Percentiles rank a stretch among this genome's conserved stretches.
These are phyloP conservation scores for Euwallacea fornicatus DNA, from an alignment of 1,140 invertebrate species.

Conservation along the genomic window DNA sequence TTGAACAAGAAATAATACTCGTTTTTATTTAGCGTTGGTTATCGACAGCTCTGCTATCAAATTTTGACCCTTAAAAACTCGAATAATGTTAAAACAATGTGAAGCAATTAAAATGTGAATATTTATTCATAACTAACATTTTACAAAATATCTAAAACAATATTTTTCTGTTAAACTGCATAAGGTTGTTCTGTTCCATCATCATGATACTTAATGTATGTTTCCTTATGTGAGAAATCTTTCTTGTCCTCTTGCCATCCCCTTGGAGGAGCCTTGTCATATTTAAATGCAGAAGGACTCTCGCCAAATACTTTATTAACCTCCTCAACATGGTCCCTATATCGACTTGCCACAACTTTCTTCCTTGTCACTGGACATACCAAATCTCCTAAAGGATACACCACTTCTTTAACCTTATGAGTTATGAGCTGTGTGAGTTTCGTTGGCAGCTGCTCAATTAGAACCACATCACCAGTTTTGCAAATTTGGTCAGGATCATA, in stretches of 20 bases:
- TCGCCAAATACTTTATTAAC: conserved; percentile 71
- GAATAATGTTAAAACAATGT: no score
- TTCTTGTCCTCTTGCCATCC: conserved; percentile 79
- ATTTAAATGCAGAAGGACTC: conserved; percentile 68
- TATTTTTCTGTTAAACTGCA: conserved; percentile 31
- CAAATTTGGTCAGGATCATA: conserved; percentile 75
- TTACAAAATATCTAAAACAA: no score
- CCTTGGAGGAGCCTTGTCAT: conserved; percentile 73
- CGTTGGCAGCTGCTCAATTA: conserved; percentile 71
- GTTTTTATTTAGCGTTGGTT: no score
- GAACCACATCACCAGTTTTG: conserved; percentile 79
- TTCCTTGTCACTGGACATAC: conserved; percentile 82
- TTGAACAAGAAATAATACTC: no score
- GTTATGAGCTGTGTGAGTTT: conserved; percentile 75
- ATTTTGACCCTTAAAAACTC: no score
- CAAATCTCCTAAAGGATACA: conserved; percentile 80
- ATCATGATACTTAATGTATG: conserved; percentile 74
- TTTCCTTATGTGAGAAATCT: conserved; percentile 77
- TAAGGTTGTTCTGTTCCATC: conserved; percentile 65
- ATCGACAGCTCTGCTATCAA: no score
- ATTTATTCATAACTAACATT: no score
- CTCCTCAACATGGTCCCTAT: conserved; percentile 74
- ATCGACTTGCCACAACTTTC: conserved; percentile 69
- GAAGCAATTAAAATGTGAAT: no score
- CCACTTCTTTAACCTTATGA: conserved; percentile 75